phyloP scores from a whole-genome alignment of 2,797 vertebrate species.

The Sebastiscus albofasciatus region DNA sequence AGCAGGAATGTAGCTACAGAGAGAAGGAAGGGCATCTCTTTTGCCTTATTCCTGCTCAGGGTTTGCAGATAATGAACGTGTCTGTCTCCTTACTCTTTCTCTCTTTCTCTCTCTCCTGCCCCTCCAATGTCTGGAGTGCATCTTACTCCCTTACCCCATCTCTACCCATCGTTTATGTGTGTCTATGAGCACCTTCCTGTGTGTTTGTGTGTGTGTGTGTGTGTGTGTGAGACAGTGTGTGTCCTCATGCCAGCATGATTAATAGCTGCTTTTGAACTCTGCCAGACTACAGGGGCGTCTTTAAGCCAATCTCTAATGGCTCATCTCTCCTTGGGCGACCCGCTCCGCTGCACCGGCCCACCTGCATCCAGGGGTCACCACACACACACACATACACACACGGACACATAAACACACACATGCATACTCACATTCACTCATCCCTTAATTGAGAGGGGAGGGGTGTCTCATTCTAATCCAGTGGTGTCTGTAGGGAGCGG shows the following conservation, averaged over 20 bases:
- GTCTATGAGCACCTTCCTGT: slow-evolving; percentile 1
- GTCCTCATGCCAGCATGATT: slow-evolving; percentile 67
- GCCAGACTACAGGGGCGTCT: slow-evolving; percentile 58
- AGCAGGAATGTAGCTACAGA: not conserved
- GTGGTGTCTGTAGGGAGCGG: slow-evolving; percentile 9
- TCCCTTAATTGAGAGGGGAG: slow-evolving; percentile 42
- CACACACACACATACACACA: not conserved
- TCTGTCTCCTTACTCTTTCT: not conserved
- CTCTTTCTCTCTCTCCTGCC: not conserved
- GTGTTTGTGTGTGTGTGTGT: slow-evolving; percentile 11
- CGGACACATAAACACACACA: not conserved
- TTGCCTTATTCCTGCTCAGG: not conserved
- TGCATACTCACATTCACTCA: slow-evolving; percentile 3
- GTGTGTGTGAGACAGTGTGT: slow-evolving; percentile 17
- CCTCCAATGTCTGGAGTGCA: not conserved
- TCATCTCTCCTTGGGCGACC: slow-evolving; percentile 69
- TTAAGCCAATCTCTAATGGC: slow-evolving; percentile 72
- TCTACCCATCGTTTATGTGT: slow-evolving; percentile 3
- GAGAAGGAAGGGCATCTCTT: not conserved
- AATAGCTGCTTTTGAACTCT: slow-evolving; percentile 78
- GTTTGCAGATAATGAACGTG: slow-evolving; percentile 5
- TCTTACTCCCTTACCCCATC: not conserved
- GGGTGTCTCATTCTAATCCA: slow-evolving; percentile 38
- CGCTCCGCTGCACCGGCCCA: slow-evolving; percentile 43
- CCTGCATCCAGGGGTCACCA: slow-evolving; percentile 39